Evolutionary conservation across 1,140 invertebrate species (phyloP).

Genomic region (Aphaenogaster rudis): DNA sequence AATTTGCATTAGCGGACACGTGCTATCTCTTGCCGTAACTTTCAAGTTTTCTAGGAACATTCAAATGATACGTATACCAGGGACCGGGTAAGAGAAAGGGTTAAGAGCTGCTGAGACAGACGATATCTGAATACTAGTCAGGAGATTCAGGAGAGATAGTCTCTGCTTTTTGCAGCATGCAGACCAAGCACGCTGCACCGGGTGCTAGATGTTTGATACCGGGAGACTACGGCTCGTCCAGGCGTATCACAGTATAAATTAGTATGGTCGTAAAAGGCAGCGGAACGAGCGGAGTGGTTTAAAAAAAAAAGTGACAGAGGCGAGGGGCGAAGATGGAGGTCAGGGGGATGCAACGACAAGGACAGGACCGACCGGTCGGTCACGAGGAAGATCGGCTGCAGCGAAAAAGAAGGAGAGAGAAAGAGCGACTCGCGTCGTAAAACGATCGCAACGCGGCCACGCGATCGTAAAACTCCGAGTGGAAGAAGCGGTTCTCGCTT

Average conservation of each 20-base stretch:
- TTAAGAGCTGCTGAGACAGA: constrained; percentile 27
- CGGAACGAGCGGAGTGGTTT: constrained; percentile 24
- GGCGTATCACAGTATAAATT: constrained; percentile 67
- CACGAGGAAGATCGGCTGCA: constrained; percentile 11
- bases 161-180: constrained; percentile 16
- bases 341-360: constrained; percentile 64
- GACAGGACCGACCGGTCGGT: constrained; percentile 66
- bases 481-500: constrained; percentile 21
- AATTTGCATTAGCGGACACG: neutral
- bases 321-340: constrained; percentile 40
- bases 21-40: neutral
- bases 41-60: constrained; percentile 28
- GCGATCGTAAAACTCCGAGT: constrained; percentile 64
- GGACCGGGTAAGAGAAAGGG: neutral
- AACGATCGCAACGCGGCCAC: constrained; percentile 64
- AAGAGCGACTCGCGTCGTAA: constrained; percentile 36
- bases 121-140: constrained; percentile 22
- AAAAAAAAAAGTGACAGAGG: constrained; percentile 27
- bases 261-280: constrained; percentile 59
- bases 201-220: constrained; percentile 47
- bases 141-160: constrained; percentile 30
- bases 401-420: neutral
- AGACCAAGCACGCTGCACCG: constrained; percentile 6
- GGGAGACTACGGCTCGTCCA: constrained; percentile 43
- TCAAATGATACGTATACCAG: neutral